Evolutionary conservation across 2,113 vertebrate species (phyloP), one percentile per base, ranked within the genome.

Genomic region (Poeciliopsis prolifica): DNA sequence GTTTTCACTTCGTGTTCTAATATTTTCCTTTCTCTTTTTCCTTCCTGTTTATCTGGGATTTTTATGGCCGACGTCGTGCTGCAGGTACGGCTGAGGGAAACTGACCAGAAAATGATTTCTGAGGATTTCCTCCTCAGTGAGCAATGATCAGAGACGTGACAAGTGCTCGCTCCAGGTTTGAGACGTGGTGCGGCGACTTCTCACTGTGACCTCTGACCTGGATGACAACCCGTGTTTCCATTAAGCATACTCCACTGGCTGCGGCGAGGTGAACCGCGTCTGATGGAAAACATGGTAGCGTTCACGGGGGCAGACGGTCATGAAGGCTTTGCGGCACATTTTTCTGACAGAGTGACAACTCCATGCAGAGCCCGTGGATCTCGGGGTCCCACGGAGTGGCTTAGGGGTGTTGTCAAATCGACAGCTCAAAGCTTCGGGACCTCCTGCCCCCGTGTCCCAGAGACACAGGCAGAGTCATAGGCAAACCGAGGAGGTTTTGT

Each of bases 261-360:
- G 69, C 11, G 80, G 61, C 35, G 83, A 86, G 65, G 4, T 80
- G 84, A 91, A 90, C 78, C 83, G 14, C 24, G 33, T 85, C 90
- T 78, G 87, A 90, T 89, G 79, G 74, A 80, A 37, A 88, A 82
- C 86, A 74, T 58, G 58, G 75, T 44, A 35, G 71, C 26, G 26
- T 24, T 5, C 75, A 75, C 63, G 44, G 74, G 74, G 75, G 61
- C 79, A 35, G 31, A 37, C 51, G 14, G 62, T 75, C 42, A 14
- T 72, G 84, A 86, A 28, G 86, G 81, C 77, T 72, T 68, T 0
- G 68, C 1, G 33, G 65, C 75, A 58, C 79, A 86, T 85, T 82
- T 82, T 81, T 87, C 77, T 92, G 91, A 90, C 89, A 88, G 88
- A 83, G 86, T 88, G 89, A 91, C 88, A 85, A 85, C 82, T 75